Evolutionary conservation across 2,797 vertebrate species (phyloP).

Genomic region (Sebastes umbrosus): DNA sequence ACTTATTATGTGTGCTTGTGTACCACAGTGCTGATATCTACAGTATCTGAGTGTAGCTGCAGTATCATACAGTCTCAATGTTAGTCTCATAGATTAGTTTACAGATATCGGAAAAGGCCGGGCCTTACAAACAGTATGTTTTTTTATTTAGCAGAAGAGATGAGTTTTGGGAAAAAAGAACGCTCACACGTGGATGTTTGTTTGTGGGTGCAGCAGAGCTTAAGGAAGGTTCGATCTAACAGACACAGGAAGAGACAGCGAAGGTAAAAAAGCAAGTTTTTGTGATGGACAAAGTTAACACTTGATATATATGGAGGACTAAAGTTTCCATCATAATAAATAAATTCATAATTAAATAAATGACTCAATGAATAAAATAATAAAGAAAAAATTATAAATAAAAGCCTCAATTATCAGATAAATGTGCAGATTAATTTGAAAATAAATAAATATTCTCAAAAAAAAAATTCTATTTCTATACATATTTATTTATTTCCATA

Average conservation of each 20-base stretch:
- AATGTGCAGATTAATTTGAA: neutral
- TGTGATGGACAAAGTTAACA: neutral
- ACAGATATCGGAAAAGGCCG: conserved; percentile 74
- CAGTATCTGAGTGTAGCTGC: neutral
- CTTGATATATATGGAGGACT: neutral
- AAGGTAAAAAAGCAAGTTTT: conserved; percentile 35
- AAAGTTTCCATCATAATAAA: neutral
- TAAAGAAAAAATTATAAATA: neutral
- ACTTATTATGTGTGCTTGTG: conserved; percentile 18
- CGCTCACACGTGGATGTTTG: neutral
- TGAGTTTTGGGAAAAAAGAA: neutral
- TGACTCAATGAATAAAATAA: neutral
- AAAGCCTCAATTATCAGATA: neutral
- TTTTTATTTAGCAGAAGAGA: conserved; percentile 23
- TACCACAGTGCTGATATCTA: conserved; percentile 29
- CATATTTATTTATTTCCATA: neutral
- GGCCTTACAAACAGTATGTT: conserved; percentile 68
- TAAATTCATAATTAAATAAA: neutral
- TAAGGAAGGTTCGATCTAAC: neutral
- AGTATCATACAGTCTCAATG: conserved; percentile 29
- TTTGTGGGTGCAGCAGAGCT: neutral
- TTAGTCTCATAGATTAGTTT: conserved; percentile 32
- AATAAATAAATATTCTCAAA: neutral
- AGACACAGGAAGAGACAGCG: neutral
- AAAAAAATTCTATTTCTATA: no score